A percentile compares a stretch with the other conserved stretches of the same genome.
These are phyloP conservation scores for Zosterops hypoxanthus DNA, from an alignment of 2,113 vertebrate species.

Conservation along the genomic window DNA sequence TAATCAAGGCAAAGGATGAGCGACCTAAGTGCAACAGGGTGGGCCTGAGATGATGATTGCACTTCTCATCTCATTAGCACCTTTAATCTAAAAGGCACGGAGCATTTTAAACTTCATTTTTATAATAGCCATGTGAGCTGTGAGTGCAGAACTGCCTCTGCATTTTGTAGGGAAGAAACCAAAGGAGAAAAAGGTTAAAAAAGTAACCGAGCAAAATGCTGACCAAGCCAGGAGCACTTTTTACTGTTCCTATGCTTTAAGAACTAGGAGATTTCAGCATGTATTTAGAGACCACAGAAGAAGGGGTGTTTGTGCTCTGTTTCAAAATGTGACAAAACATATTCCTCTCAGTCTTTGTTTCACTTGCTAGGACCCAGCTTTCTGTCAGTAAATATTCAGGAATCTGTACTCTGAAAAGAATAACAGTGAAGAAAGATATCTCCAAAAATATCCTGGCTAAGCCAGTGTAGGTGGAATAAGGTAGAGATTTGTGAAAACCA, in stretches of 20 bases:
- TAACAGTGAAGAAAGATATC: neutral
- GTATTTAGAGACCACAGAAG: neutral
- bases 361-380: neutral
- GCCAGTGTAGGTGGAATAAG: neutral
- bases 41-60: neutral
- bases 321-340: neutral
- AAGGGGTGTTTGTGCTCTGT: neutral
- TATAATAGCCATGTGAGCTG: neutral
- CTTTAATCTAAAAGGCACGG: neutral
- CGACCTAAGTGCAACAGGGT: neutral
- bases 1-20: neutral
- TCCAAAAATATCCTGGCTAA: neutral
- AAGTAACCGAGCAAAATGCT: neutral
- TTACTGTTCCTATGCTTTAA: neutral
- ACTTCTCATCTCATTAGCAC: slow-evolving; percentile 10
- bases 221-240: neutral
- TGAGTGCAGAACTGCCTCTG: neutral
- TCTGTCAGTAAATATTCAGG: neutral
- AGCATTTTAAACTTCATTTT: slow-evolving; percentile 3
- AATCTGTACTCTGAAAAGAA: neutral
- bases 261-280: neutral
- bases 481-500: neutral
- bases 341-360: neutral
- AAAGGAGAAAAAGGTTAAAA: neutral
- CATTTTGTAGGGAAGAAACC: neutral